Evolutionary conservation across 1,140 invertebrate species (phyloP).

Genomic region (Scaptomyza hsui): DNA sequence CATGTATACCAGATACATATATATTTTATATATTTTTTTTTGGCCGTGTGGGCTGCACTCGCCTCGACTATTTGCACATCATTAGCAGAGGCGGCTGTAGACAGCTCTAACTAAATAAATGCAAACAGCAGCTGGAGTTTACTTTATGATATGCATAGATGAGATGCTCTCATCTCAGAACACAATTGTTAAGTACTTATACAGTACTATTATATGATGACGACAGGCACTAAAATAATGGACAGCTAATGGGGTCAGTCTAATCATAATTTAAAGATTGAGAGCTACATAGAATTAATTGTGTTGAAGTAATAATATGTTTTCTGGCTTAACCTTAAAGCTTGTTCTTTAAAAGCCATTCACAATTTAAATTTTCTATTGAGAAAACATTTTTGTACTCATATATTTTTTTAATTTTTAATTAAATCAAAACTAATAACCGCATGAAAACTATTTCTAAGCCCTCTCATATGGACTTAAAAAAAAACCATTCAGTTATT

Average conservation of each 20-base stretch:
- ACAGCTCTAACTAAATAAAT: conserved; percentile 33
- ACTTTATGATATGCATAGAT: conserved; percentile 23
- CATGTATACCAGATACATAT: background rate
- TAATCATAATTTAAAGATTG: background rate
- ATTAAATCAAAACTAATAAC: no score
- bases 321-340: no score
- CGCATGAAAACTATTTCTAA: no score
- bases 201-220: background rate
- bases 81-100: conserved; percentile 48
- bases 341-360: no score
- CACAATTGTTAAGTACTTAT: background rate
- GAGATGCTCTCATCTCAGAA: background rate
- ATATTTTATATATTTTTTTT: conserved; percentile 7
- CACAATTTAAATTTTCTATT: no score
- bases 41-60: conserved; percentile 24
- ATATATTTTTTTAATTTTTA: no score
- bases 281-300: no score
- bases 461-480: no score
- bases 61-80: conserved; percentile 71
- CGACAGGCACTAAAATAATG: background rate
- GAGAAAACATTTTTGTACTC: no score
- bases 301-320: no score
- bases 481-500: no score
- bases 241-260: background rate
- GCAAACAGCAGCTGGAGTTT: conserved; percentile 27